Evolutionary conservation across 2,797 vertebrate genomes (phyloP), one percentile per base, ranked within the genome.

Genomic region (Moxostoma hubbsi): DNA sequence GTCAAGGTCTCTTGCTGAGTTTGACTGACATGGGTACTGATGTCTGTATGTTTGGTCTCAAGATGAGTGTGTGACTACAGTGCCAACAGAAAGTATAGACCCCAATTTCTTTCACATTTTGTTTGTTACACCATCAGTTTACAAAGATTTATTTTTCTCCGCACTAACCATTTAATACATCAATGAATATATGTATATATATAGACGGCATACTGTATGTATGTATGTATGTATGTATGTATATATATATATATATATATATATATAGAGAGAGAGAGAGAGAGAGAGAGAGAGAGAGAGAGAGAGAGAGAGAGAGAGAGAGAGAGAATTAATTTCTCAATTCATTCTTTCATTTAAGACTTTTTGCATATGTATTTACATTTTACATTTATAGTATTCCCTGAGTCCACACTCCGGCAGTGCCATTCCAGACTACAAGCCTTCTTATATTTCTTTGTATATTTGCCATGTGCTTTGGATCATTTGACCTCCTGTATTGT

Each of bases 21-120:
- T 82, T 69, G 50, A 64, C 68, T 82, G 75, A 69, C 64, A 18
- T 47, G 62, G 15, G 46, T 50, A 63, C 36, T 36, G 36, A 36
- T 36, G 36, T 36, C 1, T 75, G 81, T 72, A 18, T 75, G 36
- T 59, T 58, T 66, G 55, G 66, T 71, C 71, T 71, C 58, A 67
- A 61, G 47, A 16, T 11, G 16, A 53, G 45, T 46, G 15, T 69
- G 75, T 73, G n/a, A 54, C 51, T 61, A 64, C 68, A 46, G 73
- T 73, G 63, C 50, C 73, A 59, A 54, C 50, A 16, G 53, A 51
- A 64, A 66, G 59, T 78, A 59, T 55, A 66, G 51, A 36, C 36
- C 36, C 36, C 36, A 36, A 36, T 59, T 71, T 5, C 43, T 51
- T 13, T 68, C n/a, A 36, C 46, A 59, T 50, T 67, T 49, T 68